These are phyloP conservation scores for Lontra canadensis DNA, from an alignment of 2,113 vertebrate species.

Conservation along the genomic window DNA sequence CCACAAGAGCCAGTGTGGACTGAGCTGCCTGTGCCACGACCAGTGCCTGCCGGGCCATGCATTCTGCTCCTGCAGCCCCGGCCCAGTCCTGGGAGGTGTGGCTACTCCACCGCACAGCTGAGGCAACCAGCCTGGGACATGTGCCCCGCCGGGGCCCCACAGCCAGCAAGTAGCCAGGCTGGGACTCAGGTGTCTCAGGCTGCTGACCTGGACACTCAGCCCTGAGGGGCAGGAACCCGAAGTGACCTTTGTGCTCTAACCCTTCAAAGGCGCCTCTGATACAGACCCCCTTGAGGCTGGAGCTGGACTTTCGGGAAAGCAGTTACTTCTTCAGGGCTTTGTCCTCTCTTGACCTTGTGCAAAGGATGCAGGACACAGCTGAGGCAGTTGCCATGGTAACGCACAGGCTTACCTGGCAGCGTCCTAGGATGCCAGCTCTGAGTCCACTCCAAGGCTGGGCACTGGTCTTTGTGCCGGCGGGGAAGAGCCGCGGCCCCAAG, in stretches of 20 bases:
- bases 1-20: accelerated
- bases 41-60: accelerated
- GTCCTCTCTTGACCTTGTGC: neutral
- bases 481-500: neutral
- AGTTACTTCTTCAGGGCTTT: neutral
- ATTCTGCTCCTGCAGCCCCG: accelerated
- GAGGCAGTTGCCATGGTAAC: neutral
- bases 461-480: neutral
- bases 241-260: neutral
- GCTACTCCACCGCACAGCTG: neutral
- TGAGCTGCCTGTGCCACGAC: neutral
- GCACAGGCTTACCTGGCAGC: neutral
- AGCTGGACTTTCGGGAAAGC: neutral
- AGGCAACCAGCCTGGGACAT: neutral
- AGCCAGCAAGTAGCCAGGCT: neutral
- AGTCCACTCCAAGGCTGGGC: neutral
- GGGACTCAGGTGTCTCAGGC: accelerated
- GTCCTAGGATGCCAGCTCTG: neutral
- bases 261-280: neutral
- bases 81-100: neutral
- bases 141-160: neutral
- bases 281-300: neutral
- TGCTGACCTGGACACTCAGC: neutral
- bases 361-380: neutral
- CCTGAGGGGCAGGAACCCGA: neutral